Conservation (phyloP, 1,140 invertebrate species). For the Bemisia tabaci region DNA sequence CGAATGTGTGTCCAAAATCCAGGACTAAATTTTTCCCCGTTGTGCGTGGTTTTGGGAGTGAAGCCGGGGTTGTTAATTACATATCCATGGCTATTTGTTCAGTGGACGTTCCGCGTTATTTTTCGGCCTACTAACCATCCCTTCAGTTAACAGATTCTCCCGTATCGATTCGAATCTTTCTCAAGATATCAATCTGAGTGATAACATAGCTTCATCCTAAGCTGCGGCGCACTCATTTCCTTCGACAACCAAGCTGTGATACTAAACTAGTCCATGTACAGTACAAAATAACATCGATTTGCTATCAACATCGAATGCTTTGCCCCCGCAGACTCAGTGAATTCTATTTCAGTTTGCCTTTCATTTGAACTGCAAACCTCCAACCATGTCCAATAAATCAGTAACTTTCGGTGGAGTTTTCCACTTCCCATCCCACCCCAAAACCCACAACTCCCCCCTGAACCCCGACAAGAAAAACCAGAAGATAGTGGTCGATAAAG, state of each 20-base stretch:
- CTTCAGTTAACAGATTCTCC: conserved; percentile 6
- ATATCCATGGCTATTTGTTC: conserved; percentile 9
- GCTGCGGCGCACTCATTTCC: neutral
- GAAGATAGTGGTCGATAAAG: conserved; percentile 15
- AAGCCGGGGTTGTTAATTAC: conserved; percentile 6
- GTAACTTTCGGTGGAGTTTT: conserved; percentile 25
- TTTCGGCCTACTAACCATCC: conserved; percentile 4
- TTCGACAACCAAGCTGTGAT: conserved; percentile 7
- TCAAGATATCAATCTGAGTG: conserved; percentile 4
- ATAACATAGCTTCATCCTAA: neutral
- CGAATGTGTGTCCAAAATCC: conserved; percentile 11
- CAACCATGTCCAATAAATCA: conserved; percentile 20
- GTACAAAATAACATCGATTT: neutral
- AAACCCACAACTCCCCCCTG: conserved; percentile 6
- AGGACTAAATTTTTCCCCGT: neutral
- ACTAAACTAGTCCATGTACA: conserved; percentile 7
- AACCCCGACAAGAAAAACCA: conserved; percentile 5
- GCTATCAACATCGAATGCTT: neutral
- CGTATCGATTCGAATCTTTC: neutral
- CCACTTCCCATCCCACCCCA: conserved; percentile 16
- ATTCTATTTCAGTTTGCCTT: conserved; percentile 6
- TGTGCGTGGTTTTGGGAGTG: conserved; percentile 1
- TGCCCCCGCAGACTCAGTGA: neutral
- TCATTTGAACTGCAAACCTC: conserved; percentile 4
- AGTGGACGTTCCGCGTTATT: conserved; percentile 7